Evolutionary conservation across 2,888 invertebrate genomes (phyloP).

Genomic region (Callinectes sapidus): DNA sequence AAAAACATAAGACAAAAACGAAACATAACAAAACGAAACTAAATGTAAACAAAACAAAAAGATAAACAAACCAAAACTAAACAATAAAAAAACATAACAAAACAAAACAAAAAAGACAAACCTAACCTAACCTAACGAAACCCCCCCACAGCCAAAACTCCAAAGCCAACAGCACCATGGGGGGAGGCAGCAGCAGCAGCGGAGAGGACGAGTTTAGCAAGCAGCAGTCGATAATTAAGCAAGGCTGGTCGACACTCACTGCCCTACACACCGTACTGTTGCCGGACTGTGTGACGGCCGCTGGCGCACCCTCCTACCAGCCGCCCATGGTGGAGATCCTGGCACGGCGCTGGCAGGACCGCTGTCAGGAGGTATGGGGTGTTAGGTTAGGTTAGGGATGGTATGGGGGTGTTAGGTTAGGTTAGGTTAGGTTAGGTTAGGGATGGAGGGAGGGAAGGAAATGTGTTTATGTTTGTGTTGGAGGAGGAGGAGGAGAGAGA

Average conservation of each 20-base stretch:
- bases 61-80: too few species aligned
- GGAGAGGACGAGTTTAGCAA: slow-evolving; percentile 76
- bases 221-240: slow-evolving; percentile 94
- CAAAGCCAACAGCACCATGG: slow-evolving; percentile 12
- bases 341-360: slow-evolving; percentile 98
- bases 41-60: too few species aligned
- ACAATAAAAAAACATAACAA: too few species aligned
- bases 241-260: slow-evolving; percentile 97
- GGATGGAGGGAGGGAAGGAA: too few species aligned
- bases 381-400: too few species aligned
- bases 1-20: too few species aligned
- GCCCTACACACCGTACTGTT: slow-evolving; percentile 96
- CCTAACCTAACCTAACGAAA: background rate
- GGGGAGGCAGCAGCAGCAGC: background rate
- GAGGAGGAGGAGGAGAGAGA: too few species aligned
- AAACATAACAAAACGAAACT: too few species aligned
- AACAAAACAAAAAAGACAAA: too few species aligned
- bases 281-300: slow-evolving; percentile 89
- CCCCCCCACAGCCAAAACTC: slow-evolving; percentile 54
- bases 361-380: slow-evolving; percentile 90
- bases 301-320: slow-evolving; percentile 86
- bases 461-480: too few species aligned
- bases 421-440: too few species aligned
- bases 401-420: too few species aligned
- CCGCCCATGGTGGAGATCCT: slow-evolving; percentile 98